Base-by-base conservation (phyloP, 1,140 invertebrate species). In the Leptinotarsa lineolata region DNA sequence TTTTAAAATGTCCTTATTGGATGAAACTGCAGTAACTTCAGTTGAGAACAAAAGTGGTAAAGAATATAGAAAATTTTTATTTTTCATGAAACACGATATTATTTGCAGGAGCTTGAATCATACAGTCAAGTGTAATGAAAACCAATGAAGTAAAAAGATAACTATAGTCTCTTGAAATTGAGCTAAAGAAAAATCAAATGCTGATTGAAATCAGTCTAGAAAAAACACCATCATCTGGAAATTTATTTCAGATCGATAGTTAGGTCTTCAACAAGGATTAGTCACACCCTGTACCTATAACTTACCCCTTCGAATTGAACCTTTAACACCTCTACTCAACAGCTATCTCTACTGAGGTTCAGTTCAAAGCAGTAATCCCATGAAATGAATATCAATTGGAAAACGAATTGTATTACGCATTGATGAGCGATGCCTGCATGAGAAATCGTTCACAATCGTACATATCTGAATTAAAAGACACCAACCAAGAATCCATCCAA, bases 91-190 rank as follows among this genome's bases (percentile, higher is more conserved):
- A 60, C 4, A 8, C n/a, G 6, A 60, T 8, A 8, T 18, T n/a
- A 5, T 18, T 60, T 60, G 59, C 59, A n/a, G n/a, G n/a, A 60
- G 6, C n/a, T 18, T 21, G 21, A 60, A 21, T 60, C 20, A 60
- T 60, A n/a, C 59, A 60, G 4, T n/a, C 59, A 6, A 60, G 59
- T n/a, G n/a, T 60, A 18, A 60, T 60, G 21, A 60, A 60, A n/a
- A 60, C 59, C 16, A 60, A 60, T 60, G 59, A 60, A n/a, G 4
- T 60, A 8, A 8, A 8, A 6, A 60, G 6, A 8, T 5, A 60
- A 60, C n/a, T 60, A 6, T 8, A 60, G n/a, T n/a, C n/a, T n/a
- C 4, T 60, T 18, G 4, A n/a, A 21, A n/a, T n/a, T n/a, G 6
- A 60, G n/a, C 20, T 60, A 5, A 60, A 60, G 16, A 60, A 60